Conservation (phyloP, 2,888 invertebrate species). For the Nineta flava region DNA sequence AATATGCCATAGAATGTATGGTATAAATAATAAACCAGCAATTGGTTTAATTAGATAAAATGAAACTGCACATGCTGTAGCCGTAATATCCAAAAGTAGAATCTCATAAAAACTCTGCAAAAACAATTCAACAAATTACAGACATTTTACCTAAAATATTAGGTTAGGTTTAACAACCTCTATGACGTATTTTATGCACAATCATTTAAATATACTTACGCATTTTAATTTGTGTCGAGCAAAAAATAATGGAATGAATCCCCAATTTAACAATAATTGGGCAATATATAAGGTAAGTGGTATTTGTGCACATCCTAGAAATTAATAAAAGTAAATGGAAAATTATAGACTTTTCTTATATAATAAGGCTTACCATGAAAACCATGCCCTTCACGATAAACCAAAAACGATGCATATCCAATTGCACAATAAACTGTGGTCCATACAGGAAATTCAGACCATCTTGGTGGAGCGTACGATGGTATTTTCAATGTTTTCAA, state of each 20-base stretch:
- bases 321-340: background rate
- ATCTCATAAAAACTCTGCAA: slow-evolving; percentile 47
- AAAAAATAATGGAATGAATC: slow-evolving; percentile 1
- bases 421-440: background rate
- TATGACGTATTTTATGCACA: background rate
- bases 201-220: background rate
- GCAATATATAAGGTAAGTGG: background rate
- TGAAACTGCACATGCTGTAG: slow-evolving; percentile 36
- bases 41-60: slow-evolving; percentile 45
- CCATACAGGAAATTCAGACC: background rate
- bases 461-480: background rate
- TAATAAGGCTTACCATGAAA: background rate
- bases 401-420: slow-evolving; percentile 2
- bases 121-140: slow-evolving; percentile 8
- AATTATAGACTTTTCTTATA: background rate
- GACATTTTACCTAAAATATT: background rate
- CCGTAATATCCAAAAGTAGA: slow-evolving; percentile 36
- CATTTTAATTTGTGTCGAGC: background rate
- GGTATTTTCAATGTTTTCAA: slow-evolving; percentile 1
- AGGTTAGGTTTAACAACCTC: too few relatives aligned
- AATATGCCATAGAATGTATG: slow-evolving; percentile 59
- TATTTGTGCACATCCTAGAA: background rate
- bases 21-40: slow-evolving; percentile 52
- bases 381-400: background rate
- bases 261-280: slow-evolving; percentile 3